phyloP scores from a whole-genome alignment of 1,140 invertebrate genomes.

The Dryas iulia region DNA sequence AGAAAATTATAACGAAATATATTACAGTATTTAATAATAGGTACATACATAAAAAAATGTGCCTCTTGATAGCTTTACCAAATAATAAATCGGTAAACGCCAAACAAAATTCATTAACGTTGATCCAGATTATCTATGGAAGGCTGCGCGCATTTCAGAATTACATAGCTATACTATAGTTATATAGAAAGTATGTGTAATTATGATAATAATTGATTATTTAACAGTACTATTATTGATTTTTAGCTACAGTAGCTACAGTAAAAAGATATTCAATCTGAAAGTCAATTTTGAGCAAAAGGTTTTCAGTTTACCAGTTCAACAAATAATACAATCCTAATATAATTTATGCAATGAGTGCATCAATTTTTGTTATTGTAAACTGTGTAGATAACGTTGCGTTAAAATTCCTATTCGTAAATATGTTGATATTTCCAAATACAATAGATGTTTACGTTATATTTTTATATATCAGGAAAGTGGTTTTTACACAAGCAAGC shows the following conservation, averaged over 20 bases:
- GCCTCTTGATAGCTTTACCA: background rate
- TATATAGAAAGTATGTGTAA: background rate
- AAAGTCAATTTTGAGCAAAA: too few relatives aligned
- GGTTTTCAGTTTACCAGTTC: too few relatives aligned
- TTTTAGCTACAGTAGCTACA: background rate
- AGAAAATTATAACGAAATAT: background rate
- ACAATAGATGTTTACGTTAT: background rate
- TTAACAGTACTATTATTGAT: background rate
- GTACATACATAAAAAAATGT: background rate
- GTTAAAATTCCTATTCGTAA: too few relatives aligned
- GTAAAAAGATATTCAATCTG: too few relatives aligned
- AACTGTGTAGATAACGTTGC: too few relatives aligned
- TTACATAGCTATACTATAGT: background rate
- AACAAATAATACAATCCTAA: too few relatives aligned
- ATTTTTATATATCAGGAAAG: background rate
- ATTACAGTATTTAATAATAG: too few relatives aligned
- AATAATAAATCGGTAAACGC: background rate
- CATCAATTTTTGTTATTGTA: too few relatives aligned
- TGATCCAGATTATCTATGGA: background rate
- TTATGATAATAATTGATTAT: too few relatives aligned
- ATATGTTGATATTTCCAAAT: too few relatives aligned
- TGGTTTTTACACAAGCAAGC: background rate
- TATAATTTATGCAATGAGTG: too few relatives aligned
- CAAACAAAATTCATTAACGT: slow-evolving; percentile 8
- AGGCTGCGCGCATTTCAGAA: background rate